phyloP scores from a whole-genome alignment of 2,797 vertebrate species.

The Microhierax caerulescens region DNA sequence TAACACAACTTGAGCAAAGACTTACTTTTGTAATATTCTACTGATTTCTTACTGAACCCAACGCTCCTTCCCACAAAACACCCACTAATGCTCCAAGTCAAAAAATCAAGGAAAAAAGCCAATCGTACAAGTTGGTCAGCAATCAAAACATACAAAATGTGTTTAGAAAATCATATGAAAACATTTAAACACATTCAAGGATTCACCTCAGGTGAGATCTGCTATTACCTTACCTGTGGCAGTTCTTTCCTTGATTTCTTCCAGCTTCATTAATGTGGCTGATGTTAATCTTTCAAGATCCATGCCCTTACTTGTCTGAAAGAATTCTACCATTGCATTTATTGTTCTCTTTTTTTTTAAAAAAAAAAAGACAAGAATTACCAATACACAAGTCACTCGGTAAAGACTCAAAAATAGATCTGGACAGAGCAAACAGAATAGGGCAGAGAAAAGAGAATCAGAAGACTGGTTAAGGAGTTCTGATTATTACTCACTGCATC shows the following conservation, averaged over 20 bases:
- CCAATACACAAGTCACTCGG: neutral
- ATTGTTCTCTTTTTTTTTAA: slow-evolving; percentile 86
- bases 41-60: neutral
- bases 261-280: slow-evolving; percentile 91
- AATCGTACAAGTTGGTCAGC: neutral
- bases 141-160: neutral
- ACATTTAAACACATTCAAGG: neutral
- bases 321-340: slow-evolving; percentile 90
- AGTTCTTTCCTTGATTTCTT: slow-evolving; percentile 96
- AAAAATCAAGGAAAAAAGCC: neutral
- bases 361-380: neutral
- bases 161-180: neutral
- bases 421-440: neutral
- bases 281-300: slow-evolving; percentile 91
- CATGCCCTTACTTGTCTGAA: slow-evolving; percentile 85
- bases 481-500: slow-evolving; percentile 84
- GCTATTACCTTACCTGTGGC: slow-evolving; percentile 79
- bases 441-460: neutral
- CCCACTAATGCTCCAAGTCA: neutral
- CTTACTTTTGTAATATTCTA: neutral
- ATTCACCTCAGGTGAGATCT: neutral
- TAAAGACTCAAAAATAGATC: neutral
- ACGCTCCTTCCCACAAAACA: neutral
- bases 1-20: neutral
- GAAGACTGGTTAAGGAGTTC: neutral